Evolutionary conservation across 1,140 invertebrate genomes (phyloP).

Genomic region (Aphaenogaster rudis): DNA sequence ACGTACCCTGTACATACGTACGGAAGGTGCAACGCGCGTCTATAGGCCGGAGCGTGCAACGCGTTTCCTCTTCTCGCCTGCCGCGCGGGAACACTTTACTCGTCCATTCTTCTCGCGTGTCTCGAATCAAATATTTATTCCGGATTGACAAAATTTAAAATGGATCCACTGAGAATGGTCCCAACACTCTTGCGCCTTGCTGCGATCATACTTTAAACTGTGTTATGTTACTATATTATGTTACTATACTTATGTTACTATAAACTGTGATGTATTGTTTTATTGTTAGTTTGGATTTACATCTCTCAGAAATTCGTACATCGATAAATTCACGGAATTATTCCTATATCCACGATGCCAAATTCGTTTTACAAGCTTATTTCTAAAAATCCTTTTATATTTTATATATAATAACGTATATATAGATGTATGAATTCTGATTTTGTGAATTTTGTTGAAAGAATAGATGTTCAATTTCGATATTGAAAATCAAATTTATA

Average conservation of each 20-base stretch:
- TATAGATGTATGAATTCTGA: background rate
- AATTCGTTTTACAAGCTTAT: conserved; percentile 25
- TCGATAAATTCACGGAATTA: background rate
- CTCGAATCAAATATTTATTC: conserved; percentile 24
- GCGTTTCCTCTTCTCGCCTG: conserved; percentile 15
- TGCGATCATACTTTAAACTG: background rate
- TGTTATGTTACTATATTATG: background rate
- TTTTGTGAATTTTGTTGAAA: background rate
- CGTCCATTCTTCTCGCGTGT: background rate
- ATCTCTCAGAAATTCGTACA: background rate
- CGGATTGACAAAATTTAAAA: conserved; percentile 5
- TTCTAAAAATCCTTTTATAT: background rate
- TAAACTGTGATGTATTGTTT: too few relatives aligned
- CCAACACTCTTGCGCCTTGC: background rate
- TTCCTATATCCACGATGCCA: background rate
- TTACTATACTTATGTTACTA: background rate
- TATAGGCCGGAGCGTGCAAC: conserved; percentile 71
- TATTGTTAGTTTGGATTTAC: background rate
- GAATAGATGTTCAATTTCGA: background rate
- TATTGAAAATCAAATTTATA: background rate
- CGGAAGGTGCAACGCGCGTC: conserved; percentile 70
- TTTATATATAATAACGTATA: background rate
- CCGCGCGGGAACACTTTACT: background rate
- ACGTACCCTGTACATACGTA: conserved; percentile 64
- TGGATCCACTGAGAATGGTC: background rate